These are phyloP conservation scores for Rhinoderma darwinii DNA, from an alignment of 2,113 vertebrate genomes.

Conservation along the genomic window DNA sequence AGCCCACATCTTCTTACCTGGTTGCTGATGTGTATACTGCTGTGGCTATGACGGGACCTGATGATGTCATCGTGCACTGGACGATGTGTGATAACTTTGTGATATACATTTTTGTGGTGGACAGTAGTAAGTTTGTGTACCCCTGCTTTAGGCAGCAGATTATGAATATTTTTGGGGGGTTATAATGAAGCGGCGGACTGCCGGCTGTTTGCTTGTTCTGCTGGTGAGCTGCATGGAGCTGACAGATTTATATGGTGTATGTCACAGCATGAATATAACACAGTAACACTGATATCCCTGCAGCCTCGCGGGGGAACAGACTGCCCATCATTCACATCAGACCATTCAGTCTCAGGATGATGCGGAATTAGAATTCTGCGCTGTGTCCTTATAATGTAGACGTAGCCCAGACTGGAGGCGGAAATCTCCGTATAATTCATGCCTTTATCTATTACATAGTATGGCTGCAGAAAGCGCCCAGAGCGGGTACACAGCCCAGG, in stretches of 20 bases:
- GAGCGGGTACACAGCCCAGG: background rate
- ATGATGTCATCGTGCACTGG: too few relatives aligned
- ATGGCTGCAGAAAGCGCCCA: background rate
- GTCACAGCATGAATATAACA: constrained; percentile 33
- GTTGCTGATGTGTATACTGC: too few relatives aligned
- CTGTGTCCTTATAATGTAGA: constrained; percentile 6
- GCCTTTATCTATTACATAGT: constrained; percentile 10
- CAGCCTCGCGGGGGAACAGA: constrained; percentile 33
- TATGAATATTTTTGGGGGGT: background rate
- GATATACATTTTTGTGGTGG: background rate
- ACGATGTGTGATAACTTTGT: background rate
- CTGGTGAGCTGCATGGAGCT: background rate
- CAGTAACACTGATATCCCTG: constrained; percentile 28
- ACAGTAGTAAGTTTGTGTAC: background rate
- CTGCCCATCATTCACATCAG: constrained; percentile 25
- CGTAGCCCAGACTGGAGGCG: constrained; percentile 40
- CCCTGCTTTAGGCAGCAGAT: background rate
- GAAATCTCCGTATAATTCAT: constrained; percentile 33
- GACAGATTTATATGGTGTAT: constrained; percentile 36
- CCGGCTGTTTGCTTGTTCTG: constrained; percentile 39
- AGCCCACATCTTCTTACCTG: too few relatives aligned
- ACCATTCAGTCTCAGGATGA: constrained; percentile 26
- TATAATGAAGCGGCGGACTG: background rate
- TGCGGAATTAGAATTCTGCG: constrained; percentile 51
- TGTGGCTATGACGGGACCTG: too few relatives aligned